Conservation (phyloP, 2,888 invertebrate species). For the Tryphoninae sp. region DNA sequence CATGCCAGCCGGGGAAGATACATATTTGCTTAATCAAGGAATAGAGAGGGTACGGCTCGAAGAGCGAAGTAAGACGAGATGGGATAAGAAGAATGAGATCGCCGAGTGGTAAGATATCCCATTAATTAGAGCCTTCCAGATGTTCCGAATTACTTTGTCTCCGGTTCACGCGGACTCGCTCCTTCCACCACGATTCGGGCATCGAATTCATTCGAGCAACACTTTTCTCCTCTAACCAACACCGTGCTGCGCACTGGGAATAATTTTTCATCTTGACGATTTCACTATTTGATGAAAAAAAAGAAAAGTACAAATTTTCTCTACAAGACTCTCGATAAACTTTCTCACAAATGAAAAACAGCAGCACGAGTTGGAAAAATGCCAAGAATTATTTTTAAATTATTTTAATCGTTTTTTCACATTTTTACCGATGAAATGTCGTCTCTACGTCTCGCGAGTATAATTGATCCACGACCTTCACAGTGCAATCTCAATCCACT, state of each 20-base stretch:
- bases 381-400: too few species aligned
- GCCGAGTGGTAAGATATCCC: conserved; percentile 75
- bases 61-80: conserved; percentile 58
- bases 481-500: too few species aligned
- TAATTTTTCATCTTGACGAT: conserved; percentile 55
- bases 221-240: conserved; percentile 37
- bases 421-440: too few species aligned
- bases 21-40: conserved; percentile 76
- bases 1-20: conserved; percentile 66
- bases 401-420: too few species aligned
- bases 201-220: conserved; percentile 54
- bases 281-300: conserved; percentile 28
- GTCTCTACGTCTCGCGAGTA: too few species aligned
- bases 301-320: background rate
- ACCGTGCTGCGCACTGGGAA: background rate
- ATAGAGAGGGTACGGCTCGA: conserved; percentile 58
- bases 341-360: too few species aligned
- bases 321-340: too few species aligned
- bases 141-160: conserved; percentile 79
- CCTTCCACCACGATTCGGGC: conserved; percentile 41
- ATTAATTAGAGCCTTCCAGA: conserved; percentile 79
- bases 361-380: too few species aligned
- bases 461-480: too few species aligned
- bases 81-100: conserved; percentile 64
- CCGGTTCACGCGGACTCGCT: conserved; percentile 59